Evolutionary conservation across 2,888 invertebrate species (phyloP).

Genomic region (Pseudococcus jackbeardsleyi): DNA sequence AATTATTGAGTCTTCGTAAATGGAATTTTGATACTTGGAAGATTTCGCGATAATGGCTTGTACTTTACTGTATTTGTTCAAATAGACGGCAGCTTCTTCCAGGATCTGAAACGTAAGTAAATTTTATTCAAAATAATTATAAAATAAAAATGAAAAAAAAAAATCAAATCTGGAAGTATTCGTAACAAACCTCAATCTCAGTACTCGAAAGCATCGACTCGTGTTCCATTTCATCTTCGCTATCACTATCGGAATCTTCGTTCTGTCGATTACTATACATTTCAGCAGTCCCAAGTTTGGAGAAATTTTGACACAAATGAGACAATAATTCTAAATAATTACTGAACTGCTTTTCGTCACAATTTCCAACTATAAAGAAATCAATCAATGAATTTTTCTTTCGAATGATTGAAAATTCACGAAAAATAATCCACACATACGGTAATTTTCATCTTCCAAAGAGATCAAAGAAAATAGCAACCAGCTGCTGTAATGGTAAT

Average conservation of each 20-base stretch:
- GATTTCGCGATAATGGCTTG: slow-evolving; percentile 51
- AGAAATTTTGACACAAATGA: slow-evolving; percentile 56
- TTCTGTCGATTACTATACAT: slow-evolving; percentile 44
- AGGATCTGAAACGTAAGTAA: slow-evolving; percentile 18
- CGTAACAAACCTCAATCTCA: slow-evolving; percentile 47
- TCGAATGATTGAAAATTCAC: background rate
- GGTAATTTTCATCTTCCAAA: slow-evolving; percentile 55
- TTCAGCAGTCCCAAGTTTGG: slow-evolving; percentile 24
- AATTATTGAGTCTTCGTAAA: slow-evolving; percentile 34
- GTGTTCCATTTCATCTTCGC: slow-evolving; percentile 25
- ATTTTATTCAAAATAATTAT: background rate
- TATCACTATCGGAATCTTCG: slow-evolving; percentile 54
- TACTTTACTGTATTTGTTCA: slow-evolving; percentile 55
- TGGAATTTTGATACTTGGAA: slow-evolving; percentile 43
- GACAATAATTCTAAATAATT: slow-evolving; percentile 56
- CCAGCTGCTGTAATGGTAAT: slow-evolving; percentile 58
- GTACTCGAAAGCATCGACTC: slow-evolving; percentile 41
- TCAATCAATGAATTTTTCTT: background rate
- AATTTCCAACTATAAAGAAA: slow-evolving; percentile 27
- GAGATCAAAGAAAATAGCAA: slow-evolving; percentile 55
- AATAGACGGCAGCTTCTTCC: slow-evolving; percentile 47
- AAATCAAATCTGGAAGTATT: slow-evolving; percentile 5
- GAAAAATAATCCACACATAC: slow-evolving; percentile 26
- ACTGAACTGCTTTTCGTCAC: slow-evolving; percentile 52
- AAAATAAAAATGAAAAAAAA: background rate